These are phyloP conservation scores for Drosophila sp. DNA, from an alignment of 1,140 invertebrate genomes.

Conservation along the genomic window DNA sequence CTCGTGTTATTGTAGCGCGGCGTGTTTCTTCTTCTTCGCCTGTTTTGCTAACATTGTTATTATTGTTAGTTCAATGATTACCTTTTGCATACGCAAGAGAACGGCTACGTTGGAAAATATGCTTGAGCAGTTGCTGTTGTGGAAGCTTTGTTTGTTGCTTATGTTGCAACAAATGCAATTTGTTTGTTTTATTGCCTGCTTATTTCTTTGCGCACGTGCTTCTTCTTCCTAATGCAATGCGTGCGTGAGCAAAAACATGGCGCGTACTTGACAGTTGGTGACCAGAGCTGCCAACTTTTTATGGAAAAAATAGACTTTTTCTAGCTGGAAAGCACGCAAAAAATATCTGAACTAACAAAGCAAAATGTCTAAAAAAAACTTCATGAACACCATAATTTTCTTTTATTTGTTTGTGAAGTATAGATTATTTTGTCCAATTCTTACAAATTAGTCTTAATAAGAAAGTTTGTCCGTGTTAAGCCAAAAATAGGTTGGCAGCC, in stretches of 20 bases:
- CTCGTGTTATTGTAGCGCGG: conserved; percentile 49
- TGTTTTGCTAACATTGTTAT: conserved; percentile 32
- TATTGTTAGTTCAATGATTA: conserved; percentile 21
- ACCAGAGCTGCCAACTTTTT: conserved; percentile 30
- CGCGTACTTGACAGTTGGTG: conserved; percentile 51
- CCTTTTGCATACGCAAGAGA: conserved; percentile 22
- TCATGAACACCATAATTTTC: too few species aligned
- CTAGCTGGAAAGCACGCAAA: too few species aligned
- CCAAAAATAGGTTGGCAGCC: too few species aligned
- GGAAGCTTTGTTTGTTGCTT: conserved; percentile 1
- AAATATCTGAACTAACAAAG: too few species aligned
- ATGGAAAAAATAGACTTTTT: too few species aligned
- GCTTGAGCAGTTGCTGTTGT: neutral
- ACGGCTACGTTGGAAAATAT: conserved; percentile 1
- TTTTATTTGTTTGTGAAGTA: too few species aligned
- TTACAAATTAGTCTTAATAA: too few species aligned
- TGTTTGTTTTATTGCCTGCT: conserved; percentile 36
- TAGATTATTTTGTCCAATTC: too few species aligned
- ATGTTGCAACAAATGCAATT: conserved; percentile 36
- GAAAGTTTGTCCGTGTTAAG: too few species aligned
- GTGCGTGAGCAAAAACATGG: conserved; percentile 50
- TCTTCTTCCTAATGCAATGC: conserved; percentile 50
- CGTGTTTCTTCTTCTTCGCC: conserved; percentile 16
- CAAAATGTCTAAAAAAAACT: too few species aligned
- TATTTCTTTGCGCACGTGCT: conserved; percentile 32